Conservation (phyloP, 1,140 invertebrate species). For the Mactra quadrangularis region DNA sequence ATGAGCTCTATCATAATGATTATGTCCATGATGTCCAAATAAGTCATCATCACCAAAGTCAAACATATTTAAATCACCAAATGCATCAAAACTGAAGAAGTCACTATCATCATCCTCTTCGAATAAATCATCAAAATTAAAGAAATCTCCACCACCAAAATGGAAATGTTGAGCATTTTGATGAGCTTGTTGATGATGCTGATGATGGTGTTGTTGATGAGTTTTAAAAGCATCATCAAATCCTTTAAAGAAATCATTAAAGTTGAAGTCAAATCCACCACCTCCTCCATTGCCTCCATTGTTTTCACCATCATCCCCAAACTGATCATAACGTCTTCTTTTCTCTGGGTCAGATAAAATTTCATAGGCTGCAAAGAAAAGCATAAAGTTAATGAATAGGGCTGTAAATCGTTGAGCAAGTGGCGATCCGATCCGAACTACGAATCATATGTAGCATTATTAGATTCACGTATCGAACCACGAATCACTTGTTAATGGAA, state of each 20-base stretch:
- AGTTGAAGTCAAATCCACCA: constrained; percentile 74
- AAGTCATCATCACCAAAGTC: constrained; percentile 60
- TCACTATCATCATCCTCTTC: constrained; percentile 68
- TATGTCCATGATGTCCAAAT: constrained; percentile 60
- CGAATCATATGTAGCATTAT: too few species aligned
- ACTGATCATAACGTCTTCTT: constrained; percentile 96
- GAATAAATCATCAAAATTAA: constrained; percentile 79
- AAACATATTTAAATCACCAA: constrained; percentile 52
- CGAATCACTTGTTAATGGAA: too few species aligned
- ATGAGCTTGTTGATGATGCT: constrained; percentile 57
- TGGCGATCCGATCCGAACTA: too few species aligned
- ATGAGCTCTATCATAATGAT: constrained; percentile 62
- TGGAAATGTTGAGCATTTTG: constrained; percentile 57
- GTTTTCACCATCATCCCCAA: constrained; percentile 86
- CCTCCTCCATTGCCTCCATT: constrained; percentile 42
- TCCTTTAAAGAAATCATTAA: constrained; percentile 79
- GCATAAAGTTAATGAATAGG: too few species aligned
- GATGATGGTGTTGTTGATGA: constrained; percentile 64
- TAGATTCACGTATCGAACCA: too few species aligned
- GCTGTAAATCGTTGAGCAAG: too few species aligned
- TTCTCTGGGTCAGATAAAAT: constrained; percentile 96
- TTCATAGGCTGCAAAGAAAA: constrained; percentile 92
- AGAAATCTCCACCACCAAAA: constrained; percentile 69
- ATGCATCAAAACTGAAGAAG: constrained; percentile 61
- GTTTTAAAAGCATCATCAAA: constrained; percentile 77